A percentile compares a stretch with the other conserved stretches of the same genome.
These are phyloP conservation scores for Cyprinodon variegatus DNA, from an alignment of 2,113 vertebrate genomes.

Conservation along the genomic window DNA sequence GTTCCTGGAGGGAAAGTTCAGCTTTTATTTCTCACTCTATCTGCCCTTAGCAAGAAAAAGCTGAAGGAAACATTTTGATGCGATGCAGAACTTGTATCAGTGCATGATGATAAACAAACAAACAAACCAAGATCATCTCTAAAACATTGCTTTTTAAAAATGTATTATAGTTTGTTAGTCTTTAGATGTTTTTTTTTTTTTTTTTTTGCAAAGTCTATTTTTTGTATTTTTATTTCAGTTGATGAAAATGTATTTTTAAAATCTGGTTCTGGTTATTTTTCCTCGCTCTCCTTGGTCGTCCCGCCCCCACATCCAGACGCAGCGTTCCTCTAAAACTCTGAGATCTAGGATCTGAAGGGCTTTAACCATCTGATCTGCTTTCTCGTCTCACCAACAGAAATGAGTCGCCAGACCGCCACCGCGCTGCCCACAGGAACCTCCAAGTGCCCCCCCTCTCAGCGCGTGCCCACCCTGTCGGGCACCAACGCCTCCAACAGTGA, in stretches of 20 bases:
- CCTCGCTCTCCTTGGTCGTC: too few species aligned
- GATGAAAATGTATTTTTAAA: too few species aligned
- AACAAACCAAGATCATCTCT: too few species aligned
- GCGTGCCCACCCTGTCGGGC: constrained; percentile 95
- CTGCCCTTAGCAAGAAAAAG: not conserved
- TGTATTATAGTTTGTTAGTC: too few species aligned
- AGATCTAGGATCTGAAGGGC: not conserved
- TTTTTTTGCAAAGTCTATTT: too few species aligned
- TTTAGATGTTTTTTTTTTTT: too few species aligned
- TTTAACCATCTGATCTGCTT: not conserved
- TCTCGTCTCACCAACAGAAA: constrained; percentile 81
- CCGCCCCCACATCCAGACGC: too few species aligned
- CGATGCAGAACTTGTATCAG: too few species aligned
- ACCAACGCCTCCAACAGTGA: constrained; percentile 99
- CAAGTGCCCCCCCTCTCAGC: constrained; percentile 96
- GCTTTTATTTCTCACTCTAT: not conserved
- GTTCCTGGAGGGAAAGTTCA: not conserved
- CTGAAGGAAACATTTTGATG: not conserved
- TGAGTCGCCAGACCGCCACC: constrained; percentile 99
- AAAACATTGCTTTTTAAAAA: too few species aligned
- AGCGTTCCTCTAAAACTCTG: not conserved
- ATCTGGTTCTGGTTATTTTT: too few species aligned
- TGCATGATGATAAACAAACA: too few species aligned
- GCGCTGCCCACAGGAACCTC: constrained; percentile 98
- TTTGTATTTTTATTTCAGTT: too few species aligned